Evolutionary conservation across 1,140 invertebrate species (phyloP), one percentile per base, ranked within the genome.

Genomic region (Charaxes varanes): DNA sequence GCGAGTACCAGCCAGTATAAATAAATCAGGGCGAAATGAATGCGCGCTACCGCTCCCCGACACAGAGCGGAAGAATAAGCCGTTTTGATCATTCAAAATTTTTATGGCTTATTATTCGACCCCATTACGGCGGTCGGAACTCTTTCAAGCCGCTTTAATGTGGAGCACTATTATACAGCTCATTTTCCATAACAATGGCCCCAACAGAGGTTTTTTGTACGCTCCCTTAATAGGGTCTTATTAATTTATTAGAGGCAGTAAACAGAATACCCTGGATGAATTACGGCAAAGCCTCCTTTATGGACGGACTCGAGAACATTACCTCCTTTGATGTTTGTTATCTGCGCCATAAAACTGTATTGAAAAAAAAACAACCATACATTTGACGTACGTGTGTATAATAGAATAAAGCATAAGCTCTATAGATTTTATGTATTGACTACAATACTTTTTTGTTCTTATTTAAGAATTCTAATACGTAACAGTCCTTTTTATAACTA

Each of bases 61-160:
- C 60, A 60, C 54, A 59, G 45, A 53, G 49, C 61, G 63, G 62
- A 66, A 76, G 70, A 78, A 79, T 66, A 60, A 68, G 63, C 62
- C 58, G 57, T 66, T 73, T 65, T 60, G 55, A 69, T 62, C 71
- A 68, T 74, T 78, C 66, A 69, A 77, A 71, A 66, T 65, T 66
- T 77, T 74, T 69, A 81, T 64, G 48, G 68, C 60, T 74, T 69
- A 76, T 80, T 80, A 79, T 81, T 81, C 68, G 71, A 72, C 64
- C 62, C 62, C 64, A 66, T 81, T 79, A 77, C 65, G 58, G 62
- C 51, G 65, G 72, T 69, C 60, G 65, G 64, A 64, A 65, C 45
- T 53, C 62, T 61, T 72, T 67, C 69, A 71, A 79, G 66, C 58
- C 52, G 45, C 57, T 69, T 69, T 65, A 65, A 60, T 67, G 70